These are phyloP conservation scores for Amorpha juglandis DNA, from an alignment of 2,888 invertebrate genomes.

Conservation along the genomic window DNA sequence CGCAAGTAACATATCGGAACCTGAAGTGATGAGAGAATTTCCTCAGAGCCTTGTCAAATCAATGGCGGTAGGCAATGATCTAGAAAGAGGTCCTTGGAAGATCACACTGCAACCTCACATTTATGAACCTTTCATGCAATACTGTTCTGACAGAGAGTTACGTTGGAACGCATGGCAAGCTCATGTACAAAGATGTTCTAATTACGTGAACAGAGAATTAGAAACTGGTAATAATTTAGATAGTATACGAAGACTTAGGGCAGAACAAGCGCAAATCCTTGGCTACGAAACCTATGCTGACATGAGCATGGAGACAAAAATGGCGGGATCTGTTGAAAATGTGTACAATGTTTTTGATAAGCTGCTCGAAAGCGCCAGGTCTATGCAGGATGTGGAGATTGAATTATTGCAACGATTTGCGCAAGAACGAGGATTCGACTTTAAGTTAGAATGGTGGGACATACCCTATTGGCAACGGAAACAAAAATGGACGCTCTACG, in stretches of 20 bases:
- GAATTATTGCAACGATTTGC: conserved; percentile 89
- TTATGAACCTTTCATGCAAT: conserved; percentile 90
- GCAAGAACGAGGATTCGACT: conserved; percentile 87
- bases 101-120: conserved; percentile 90
- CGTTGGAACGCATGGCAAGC: conserved; percentile 95
- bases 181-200: conserved; percentile 88
- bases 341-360: conserved; percentile 88
- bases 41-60: conserved; percentile 87
- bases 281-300: conserved; percentile 92
- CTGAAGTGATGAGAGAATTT: conserved; percentile 88
- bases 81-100: conserved; percentile 92
- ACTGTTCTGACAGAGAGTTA: conserved; percentile 91
- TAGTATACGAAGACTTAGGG: conserved; percentile 88
- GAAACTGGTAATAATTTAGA: conserved; percentile 91
- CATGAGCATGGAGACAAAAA: conserved; percentile 96
- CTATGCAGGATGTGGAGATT: conserved; percentile 91
- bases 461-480: conserved; percentile 94
- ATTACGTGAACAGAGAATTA: conserved; percentile 84
- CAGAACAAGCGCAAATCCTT: conserved; percentile 89
- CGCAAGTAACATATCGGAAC: conserved; percentile 87
- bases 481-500: conserved; percentile 86
- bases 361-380: conserved; percentile 87
- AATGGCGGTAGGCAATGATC: conserved; percentile 86
- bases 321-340: conserved; percentile 92
- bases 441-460: conserved; percentile 91